Base-by-base conservation (phyloP, 2,888 invertebrate genomes). In the Drosophila paramelanica region DNA sequence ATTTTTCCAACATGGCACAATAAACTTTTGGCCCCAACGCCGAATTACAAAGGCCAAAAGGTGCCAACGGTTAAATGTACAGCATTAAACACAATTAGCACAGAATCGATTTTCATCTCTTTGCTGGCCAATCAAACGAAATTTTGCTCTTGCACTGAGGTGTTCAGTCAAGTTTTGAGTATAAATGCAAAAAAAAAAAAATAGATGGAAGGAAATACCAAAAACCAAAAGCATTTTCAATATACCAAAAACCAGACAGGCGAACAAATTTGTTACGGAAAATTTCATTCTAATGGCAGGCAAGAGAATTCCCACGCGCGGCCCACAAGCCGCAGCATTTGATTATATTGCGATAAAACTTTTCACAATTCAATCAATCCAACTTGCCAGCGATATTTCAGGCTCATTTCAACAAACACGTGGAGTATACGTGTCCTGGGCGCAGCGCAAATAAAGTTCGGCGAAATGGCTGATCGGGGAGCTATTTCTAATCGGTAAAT, bases 291-390 rank as follows among this genome's bases (percentile, higher is more conserved):
- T 56, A 78, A 67, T 73, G 64, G 78, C 49, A 23, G 41, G 13
- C 47, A 41, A 53, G 14, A 62, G 59, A 67, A 46, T 51, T 69
- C 69, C 59, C 80, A 85, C 73, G 86, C 86, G 65, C 74, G 73
- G 77, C 43, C 68, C 49, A 57, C 67, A 74, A 87, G 59, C 89
- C 89, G 51, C 79, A 72, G 85, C 74, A 70, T 79, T 86, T 78
- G 78, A 84, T 87, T 84, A 81, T 77, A 65, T 73, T 73, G 76
- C 85, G 60, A 79, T 84, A 75, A 78, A 86, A 84, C 70, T 87
- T 89, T 86, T 77, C 78, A 77, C 89, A 78, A 89, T 80, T 85
- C 85, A 80, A 84, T 86, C 86, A 88, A 89, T 86, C 80, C 60
- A 67, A 69, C 68, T 79, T 71, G 52, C 55, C 14, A 10, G 70